phyloP scores from a whole-genome alignment of 2,113 vertebrate species.

The Cynoglossus semilaevis region DNA sequence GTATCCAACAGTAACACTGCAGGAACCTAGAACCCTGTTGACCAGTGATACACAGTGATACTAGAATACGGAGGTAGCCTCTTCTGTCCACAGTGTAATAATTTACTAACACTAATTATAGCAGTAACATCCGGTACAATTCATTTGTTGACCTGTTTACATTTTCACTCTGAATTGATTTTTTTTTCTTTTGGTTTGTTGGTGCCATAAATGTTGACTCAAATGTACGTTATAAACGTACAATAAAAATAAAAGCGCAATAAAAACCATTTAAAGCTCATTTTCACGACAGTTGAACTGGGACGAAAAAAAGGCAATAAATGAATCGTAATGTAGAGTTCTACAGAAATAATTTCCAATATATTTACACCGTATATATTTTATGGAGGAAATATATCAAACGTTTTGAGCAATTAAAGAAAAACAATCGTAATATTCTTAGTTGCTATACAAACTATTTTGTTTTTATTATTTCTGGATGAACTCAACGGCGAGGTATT shows the following conservation, averaged over 20 bases:
- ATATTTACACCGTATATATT: neutral
- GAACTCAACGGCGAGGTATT: slow-evolving; percentile 70
- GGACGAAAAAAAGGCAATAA: neutral
- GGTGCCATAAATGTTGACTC: slow-evolving; percentile 29
- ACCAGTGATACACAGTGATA: too few species aligned
- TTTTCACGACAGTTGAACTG: neutral
- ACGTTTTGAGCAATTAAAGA: neutral
- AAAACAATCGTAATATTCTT: slow-evolving; percentile 1
- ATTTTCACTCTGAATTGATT: too few species aligned
- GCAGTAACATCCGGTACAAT: too few species aligned
- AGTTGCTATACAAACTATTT: slow-evolving; percentile 55
- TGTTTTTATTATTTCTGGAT: slow-evolving; percentile 59
- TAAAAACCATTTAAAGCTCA: neutral
- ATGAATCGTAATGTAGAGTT: neutral
- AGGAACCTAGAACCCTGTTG: too few species aligned
- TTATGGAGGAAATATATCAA: neutral
- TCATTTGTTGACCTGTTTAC: too few species aligned
- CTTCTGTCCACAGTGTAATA: too few species aligned
- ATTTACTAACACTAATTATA: too few species aligned
- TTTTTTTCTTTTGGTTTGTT: slow-evolving; percentile 22
- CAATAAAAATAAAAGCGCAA: neutral
- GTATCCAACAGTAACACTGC: too few species aligned
- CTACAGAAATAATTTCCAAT: neutral
- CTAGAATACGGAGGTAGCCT: too few species aligned
- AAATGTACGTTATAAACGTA: slow-evolving; percentile 20